Conservation (phyloP, 2,113 vertebrate species). For the Glaucomys volans region DNA sequence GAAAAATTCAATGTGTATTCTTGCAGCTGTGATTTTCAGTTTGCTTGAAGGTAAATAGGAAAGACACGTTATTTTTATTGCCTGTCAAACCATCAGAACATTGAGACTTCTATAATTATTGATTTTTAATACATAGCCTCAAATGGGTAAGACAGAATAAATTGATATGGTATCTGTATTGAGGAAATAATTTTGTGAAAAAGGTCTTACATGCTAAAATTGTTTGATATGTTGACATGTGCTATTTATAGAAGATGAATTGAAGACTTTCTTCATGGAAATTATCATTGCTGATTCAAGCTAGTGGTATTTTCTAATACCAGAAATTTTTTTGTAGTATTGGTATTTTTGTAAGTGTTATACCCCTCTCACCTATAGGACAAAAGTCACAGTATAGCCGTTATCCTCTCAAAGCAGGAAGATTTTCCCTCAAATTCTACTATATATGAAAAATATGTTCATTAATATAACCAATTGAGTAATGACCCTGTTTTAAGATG, state of each 20-base stretch:
- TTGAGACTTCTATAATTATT: constrained; percentile 9
- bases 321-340: background rate
- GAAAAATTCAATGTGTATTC: constrained; percentile 70
- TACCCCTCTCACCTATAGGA: background rate
- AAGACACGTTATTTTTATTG: constrained; percentile 36
- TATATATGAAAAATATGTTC: constrained; percentile 25
- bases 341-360: background rate
- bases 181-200: background rate
- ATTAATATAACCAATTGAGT: background rate
- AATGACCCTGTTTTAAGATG: background rate
- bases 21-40: constrained; percentile 66
- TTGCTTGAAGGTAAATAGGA: constrained; percentile 55
- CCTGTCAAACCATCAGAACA: background rate
- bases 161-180: background rate
- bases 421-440: background rate
- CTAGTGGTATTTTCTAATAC: background rate
- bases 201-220: background rate
- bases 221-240: background rate
- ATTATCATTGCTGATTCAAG: background rate
- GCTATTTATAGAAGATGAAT: background rate
- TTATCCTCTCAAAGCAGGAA: background rate
- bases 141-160: background rate
- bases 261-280: background rate
- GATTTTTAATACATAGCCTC: background rate
- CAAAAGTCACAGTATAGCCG: background rate